Base-by-base conservation (phyloP, 2,888 invertebrate genomes). In the Diplolepis rosae region DNA sequence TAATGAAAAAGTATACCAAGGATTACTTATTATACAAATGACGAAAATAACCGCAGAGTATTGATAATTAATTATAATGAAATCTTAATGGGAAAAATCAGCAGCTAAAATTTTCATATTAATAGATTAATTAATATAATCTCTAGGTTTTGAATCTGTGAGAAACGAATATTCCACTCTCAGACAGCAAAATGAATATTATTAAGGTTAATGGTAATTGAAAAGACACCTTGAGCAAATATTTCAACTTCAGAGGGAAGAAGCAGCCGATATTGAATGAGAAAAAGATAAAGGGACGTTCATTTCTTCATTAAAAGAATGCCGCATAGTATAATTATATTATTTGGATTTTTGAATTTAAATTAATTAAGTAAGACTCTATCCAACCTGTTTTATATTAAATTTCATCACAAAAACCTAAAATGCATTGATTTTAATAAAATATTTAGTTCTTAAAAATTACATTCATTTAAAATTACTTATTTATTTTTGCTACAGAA, bases 191-290 rank as follows among this genome's bases (percentile, higher is more conserved):
- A 82, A 83, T 82, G 84, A 83, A 83, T 83, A 83, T 81, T 81
- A 84, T 85, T 83, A 84, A 85, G 82, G 82, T 85, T 86, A 84
- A 86, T 84, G 84, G 82, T 80, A 84, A 84, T 84, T 83, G 79
- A 77, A 79, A 76, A 73, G 79, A 81, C 79, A 77, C 74, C 78
- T 77, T 77, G 71, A 35, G 82, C 80, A 84, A 85, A 85, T 82
- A 84, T 84, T 84, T 82, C 76, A 81, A 76, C 76, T 77, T 65
- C 74, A 72, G 71, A 77, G 71, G 56, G 72, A 54, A 66, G 45
- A 56, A 68, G 65, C 7, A 69, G n/a, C 52, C n/a, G 27, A 28
- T 28, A n/a, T 28, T 27, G 30, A 56, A 27, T 11, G 7, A 27
- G 7, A 50, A 48, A 65, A 50, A 68, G 68, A 70, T 56, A 74